These are phyloP conservation scores for Dendropsophus ebraccatus DNA, from an alignment of 2,113 vertebrate genomes.

Conservation along the genomic window DNA sequence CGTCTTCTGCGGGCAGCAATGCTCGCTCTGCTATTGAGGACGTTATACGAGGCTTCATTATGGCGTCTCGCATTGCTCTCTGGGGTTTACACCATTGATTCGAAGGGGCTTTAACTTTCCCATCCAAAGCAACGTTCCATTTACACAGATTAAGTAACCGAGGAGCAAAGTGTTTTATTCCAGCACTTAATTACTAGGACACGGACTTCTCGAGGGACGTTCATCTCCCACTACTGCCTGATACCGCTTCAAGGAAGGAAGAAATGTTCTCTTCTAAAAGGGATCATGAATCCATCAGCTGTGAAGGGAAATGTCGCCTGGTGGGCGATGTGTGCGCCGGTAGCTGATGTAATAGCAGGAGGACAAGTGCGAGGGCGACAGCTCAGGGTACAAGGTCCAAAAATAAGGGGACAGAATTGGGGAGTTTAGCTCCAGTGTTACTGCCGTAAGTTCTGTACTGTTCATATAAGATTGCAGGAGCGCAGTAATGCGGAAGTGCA, in stretches of 20 bases:
- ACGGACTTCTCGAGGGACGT: conserved; percentile 35
- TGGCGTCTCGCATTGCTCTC: conserved; percentile 27
- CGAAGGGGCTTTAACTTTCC: conserved; percentile 32
- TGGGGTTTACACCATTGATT: conserved; percentile 39
- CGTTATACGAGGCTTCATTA: conserved; percentile 42
- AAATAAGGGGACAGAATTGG: too few relatives aligned
- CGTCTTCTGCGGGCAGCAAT: conserved; percentile 5
- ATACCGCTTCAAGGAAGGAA: not conserved
- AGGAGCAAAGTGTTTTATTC: conserved; percentile 56
- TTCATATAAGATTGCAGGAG: too few relatives aligned
- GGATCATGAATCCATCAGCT: not conserved
- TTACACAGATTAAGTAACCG: conserved; percentile 51
- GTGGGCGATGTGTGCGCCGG: not conserved
- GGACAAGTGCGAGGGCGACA: too few relatives aligned
- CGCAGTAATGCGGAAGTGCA: too few relatives aligned
- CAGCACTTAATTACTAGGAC: conserved; percentile 38
- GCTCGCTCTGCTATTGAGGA: conserved; percentile 6
- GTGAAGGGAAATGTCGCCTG: not conserved
- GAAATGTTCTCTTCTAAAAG: not conserved
- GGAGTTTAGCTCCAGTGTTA: too few relatives aligned
- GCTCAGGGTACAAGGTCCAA: too few relatives aligned
- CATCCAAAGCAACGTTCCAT: conserved; percentile 42
- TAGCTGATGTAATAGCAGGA: too few relatives aligned
- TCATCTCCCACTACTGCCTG: conserved; percentile 24
- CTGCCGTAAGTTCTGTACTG: too few relatives aligned